Evolutionary conservation across 2,888 invertebrate species (phyloP), one percentile per base, ranked within the genome.

Genomic region (Nomada flava): DNA sequence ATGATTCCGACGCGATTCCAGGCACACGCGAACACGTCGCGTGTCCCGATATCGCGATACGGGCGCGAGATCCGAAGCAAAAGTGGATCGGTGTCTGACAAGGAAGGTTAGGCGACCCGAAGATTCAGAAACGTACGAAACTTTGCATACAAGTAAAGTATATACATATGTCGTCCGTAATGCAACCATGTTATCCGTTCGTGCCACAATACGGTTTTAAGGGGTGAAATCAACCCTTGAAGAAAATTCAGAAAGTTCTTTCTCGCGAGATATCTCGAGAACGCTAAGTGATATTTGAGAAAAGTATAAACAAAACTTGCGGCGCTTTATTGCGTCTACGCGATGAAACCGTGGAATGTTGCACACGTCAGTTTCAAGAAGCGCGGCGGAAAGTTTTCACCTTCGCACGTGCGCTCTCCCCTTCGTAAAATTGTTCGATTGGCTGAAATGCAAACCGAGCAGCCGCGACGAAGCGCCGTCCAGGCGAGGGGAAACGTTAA

Each of bases 11-110:
- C 26, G 63, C 62, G 57, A 62, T 63, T 70, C 67, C 71, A 20
- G 47, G 57, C 52, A 50, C 81, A 81, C 81, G 79, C 79, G 81
- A 82, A 10, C 57, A 11, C 13, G 29, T 79, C 68, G 79, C 76
- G 70, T 73, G 75, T 79, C 74, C 47, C 47, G 50, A 29, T 55
- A 63, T 15, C 42, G 26, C 23, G n/a, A 23, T 47, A n/a, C 53
- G 18, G 9, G 2, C 7, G 15, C 13, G 23, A 15, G 20, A 53
- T 53, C 20, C 53, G 2, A 0, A 0, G 5, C 53, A 2, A 53
- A n/a, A n/a, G n/a, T 53, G n/a, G 9, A 53, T 53, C 20, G n/a
- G n/a, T 53, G 20, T 9, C 53, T 47, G 2, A 15, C 15, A 10
- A 10, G 36, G 7, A 36, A 36, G 36, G 36, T 36, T 7, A 7